phyloP scores from a whole-genome alignment of 2,888 invertebrate genomes.

The Fabriciana adippe region DNA sequence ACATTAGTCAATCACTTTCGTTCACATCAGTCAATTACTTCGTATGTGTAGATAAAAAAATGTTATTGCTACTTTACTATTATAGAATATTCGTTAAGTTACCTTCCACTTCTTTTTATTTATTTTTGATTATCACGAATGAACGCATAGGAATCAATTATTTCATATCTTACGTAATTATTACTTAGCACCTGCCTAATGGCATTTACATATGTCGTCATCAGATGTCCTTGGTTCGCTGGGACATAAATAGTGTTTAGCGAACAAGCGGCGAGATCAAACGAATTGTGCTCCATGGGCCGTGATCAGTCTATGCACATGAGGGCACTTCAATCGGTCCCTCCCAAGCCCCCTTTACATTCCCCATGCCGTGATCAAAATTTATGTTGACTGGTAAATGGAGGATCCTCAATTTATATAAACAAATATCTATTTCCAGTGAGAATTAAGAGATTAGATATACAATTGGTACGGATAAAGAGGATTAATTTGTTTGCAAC shows the following conservation, averaged over 20 bases:
- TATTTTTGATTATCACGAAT: no score
- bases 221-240: conserved; percentile 58
- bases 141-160: background rate
- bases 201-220: conserved; percentile 56
- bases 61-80: no score
- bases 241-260: conserved; percentile 71
- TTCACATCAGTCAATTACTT: no score
- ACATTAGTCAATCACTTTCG: no score
- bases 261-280: conserved; percentile 75
- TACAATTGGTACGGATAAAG: background rate
- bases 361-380: conserved; percentile 36
- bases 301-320: conserved; percentile 73
- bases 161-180: background rate
- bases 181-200: conserved; percentile 27
- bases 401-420: conserved; percentile 7
- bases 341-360: conserved; percentile 43
- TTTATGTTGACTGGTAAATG: conserved; percentile 31
- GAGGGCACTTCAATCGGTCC: conserved; percentile 61
- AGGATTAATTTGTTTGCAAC: conserved; percentile 8
- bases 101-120: no score
- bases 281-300: conserved; percentile 77
- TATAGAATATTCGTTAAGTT: no score
- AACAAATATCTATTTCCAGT: conserved; percentile 17
- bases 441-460: background rate
- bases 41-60: no score